Percentiles rank a stretch among this genome's conserved stretches.
Conservation (phyloP, 2,113 vertebrate species). For the Bufo gargarizans region DNA sequence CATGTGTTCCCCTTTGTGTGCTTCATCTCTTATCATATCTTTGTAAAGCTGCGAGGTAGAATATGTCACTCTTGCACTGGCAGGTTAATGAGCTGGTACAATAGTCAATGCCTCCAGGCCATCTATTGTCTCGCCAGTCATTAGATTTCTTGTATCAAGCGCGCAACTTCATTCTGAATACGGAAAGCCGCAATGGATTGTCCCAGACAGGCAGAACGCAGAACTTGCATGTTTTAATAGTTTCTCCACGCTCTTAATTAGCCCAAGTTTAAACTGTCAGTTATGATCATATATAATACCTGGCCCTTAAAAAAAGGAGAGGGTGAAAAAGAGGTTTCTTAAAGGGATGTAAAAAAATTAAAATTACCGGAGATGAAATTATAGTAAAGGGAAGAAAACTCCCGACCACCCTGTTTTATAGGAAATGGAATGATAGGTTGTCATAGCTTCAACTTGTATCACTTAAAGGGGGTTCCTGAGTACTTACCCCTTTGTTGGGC, state of each 20-base stretch:
- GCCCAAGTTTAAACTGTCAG: conserved; percentile 33
- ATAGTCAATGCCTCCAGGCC: conserved; percentile 5
- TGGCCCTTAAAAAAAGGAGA: not conserved
- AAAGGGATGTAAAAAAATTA: not conserved
- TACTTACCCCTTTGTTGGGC: too few relatives aligned
- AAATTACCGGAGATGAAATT: too few relatives aligned
- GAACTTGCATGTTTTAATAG: conserved; percentile 30
- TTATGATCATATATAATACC: conserved; percentile 21
- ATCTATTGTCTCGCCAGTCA: conserved; percentile 44
- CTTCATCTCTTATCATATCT: conserved; percentile 5
- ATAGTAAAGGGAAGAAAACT: too few relatives aligned
- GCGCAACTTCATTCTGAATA: conserved; percentile 13
- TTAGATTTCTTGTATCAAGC: conserved; percentile 32
- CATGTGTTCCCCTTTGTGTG: conserved; percentile 23
- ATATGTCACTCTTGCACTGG: conserved; percentile 15
- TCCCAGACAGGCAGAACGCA: not conserved
- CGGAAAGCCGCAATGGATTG: conserved; percentile 27
- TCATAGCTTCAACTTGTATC: too few relatives aligned
- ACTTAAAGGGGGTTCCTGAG: too few relatives aligned
- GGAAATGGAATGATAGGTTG: too few relatives aligned
- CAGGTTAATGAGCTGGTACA: conserved; percentile 33
- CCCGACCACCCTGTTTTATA: too few relatives aligned
- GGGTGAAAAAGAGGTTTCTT: conserved; percentile 11
- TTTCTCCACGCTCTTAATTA: conserved; percentile 23
- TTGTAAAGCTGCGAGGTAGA: conserved; percentile 1